A percentile compares a stretch with the other conserved stretches of the same genome.
Conservation (phyloP, 2,797 vertebrate genomes). For the Rhinophrynus dorsalis region DNA sequence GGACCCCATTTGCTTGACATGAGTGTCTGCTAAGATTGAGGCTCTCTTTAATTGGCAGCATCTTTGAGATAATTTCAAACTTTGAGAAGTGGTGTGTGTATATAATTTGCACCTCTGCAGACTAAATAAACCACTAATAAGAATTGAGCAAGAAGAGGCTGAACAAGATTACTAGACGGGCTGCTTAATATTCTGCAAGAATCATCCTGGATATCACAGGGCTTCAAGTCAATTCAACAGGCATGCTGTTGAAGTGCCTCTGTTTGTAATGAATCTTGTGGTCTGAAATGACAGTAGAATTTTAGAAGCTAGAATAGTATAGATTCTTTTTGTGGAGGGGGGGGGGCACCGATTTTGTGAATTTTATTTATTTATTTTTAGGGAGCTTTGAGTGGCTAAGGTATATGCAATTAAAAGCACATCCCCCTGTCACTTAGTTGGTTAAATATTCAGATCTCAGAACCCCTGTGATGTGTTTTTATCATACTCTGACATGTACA, state of each 20-base stretch:
- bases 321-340: too few species aligned
- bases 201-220: background rate
- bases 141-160: conserved; percentile 35
- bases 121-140: conserved; percentile 36
- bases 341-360: too few species aligned
- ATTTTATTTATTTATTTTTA: too few species aligned
- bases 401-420: too few species aligned
- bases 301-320: background rate
- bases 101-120: conserved; percentile 11
- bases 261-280: conserved; percentile 1
- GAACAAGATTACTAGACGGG: conserved; percentile 34
- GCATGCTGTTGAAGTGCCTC: background rate
- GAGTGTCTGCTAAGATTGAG: too few species aligned
- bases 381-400: too few species aligned
- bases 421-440: too few species aligned
- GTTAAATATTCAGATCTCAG: too few species aligned
- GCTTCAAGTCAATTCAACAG: background rate
- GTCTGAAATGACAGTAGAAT: conserved; percentile 23
- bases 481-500: too few species aligned
- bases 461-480: too few species aligned
- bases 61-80: background rate
- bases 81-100: background rate
- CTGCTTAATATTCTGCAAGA: conserved; percentile 40
- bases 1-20: too few species aligned
- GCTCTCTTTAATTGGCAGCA: too few species aligned